phyloP scores from a whole-genome alignment of 2,113 vertebrate species.

The Catharus fuscescens region DNA sequence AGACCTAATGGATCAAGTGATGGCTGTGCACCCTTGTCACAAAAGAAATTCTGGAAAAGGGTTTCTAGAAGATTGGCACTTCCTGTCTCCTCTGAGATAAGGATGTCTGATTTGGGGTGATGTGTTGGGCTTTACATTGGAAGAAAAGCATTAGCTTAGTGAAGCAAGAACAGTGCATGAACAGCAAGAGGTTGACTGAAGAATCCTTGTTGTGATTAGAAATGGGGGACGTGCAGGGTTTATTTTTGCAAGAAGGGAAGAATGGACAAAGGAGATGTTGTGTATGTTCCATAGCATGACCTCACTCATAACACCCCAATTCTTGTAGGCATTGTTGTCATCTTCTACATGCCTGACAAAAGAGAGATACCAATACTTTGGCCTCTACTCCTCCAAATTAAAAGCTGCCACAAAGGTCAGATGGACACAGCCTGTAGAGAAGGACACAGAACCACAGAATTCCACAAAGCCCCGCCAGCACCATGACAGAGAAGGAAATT shows the following conservation, averaged over 20 bases:
- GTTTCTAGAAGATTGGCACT: not conserved
- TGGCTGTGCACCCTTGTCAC: not conserved
- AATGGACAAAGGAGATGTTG: not conserved
- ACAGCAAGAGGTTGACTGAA: not conserved
- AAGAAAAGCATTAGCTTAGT: not conserved
- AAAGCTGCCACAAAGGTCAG: not conserved
- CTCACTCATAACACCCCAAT: not conserved
- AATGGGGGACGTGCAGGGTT: fast-evolving
- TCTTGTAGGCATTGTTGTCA: not conserved
- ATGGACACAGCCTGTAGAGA: not conserved
- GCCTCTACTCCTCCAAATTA: not conserved
- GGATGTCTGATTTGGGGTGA: not conserved
- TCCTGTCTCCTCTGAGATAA: not conserved
- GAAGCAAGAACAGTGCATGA: not conserved
- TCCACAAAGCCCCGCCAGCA: fast-evolving
- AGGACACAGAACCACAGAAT: not conserved
- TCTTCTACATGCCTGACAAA: not conserved
- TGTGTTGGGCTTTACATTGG: too few species aligned
- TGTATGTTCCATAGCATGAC: not conserved
- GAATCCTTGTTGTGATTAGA: too few species aligned
- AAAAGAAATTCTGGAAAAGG: not conserved
- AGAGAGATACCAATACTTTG: too few species aligned
- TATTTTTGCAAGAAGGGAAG: not conserved
- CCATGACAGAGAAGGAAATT: not conserved
- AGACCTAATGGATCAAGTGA: not conserved